These are phyloP conservation scores for Trissonchulus latispiculum DNA, from an alignment of 2,888 invertebrate species.

Conservation along the genomic window DNA sequence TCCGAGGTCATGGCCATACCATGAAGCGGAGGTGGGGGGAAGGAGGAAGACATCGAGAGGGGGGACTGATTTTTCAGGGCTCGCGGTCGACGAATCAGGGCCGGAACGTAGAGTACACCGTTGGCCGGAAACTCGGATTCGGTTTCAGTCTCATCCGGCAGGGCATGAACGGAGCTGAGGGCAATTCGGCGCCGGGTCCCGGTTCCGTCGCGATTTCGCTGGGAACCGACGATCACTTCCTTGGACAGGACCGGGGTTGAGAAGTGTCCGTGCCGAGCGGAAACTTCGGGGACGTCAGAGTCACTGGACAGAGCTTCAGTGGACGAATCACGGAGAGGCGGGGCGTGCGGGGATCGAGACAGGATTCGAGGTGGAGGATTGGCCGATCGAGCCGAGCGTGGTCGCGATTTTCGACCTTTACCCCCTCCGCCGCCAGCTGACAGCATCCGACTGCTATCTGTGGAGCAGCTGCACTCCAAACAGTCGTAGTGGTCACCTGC, in stretches of 20 bases:
- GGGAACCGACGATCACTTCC: neutral
- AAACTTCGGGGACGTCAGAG: neutral
- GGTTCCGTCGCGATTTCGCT: slow-evolving; percentile 4
- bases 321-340: neutral
- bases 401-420: neutral
- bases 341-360: slow-evolving; percentile 3
- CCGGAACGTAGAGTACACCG: no score
- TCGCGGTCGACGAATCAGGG: neutral
- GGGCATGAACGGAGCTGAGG: neutral
- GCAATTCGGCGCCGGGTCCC: neutral
- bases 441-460: neutral
- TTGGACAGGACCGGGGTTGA: neutral
- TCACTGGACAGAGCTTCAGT: neutral
- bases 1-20: neutral
- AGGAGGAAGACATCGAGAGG: neutral
- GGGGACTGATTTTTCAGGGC: neutral
- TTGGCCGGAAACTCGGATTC: slow-evolving; percentile 9
- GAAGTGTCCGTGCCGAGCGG: neutral
- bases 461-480: no score
- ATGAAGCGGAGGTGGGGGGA: neutral
- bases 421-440: neutral
- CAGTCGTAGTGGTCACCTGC: no score
- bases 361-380: neutral
- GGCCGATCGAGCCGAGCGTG: neutral
- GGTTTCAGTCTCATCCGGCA: slow-evolving; percentile 9